Evolutionary conservation across 2,888 invertebrate species (phyloP).

Genomic region (Mesopsocus fuscifrons): DNA sequence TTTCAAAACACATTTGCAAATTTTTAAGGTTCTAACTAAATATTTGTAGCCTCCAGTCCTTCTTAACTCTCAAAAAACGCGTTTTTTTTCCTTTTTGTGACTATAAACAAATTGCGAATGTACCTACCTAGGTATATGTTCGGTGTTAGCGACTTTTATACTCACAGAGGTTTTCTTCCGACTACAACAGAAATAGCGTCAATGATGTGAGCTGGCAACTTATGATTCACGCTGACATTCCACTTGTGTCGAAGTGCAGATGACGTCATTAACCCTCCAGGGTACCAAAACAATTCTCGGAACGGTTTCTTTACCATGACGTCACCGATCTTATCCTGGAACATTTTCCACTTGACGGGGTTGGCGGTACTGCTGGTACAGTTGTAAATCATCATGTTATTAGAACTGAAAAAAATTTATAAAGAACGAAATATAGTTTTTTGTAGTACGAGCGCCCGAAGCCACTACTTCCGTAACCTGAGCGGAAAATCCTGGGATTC

Average conservation of each 20-base stretch:
- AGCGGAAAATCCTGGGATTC: no score
- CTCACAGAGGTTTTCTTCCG: constrained; percentile 30
- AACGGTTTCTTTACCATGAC: constrained; percentile 29
- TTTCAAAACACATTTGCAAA: no score
- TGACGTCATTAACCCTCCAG: constrained; percentile 25
- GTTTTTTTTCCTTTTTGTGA: no score
- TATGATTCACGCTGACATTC: constrained; percentile 31
- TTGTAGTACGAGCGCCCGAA: no score
- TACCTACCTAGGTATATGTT: no score
- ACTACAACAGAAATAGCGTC: constrained; percentile 29
- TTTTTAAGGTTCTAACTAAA: no score
- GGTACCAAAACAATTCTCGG: constrained; percentile 30
- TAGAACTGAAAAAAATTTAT: constrained; percentile 19
- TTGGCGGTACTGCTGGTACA: constrained; percentile 38
- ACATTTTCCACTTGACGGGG: constrained; percentile 35
- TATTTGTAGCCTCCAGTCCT: no score
- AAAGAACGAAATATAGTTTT: no score
- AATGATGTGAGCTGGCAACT: constrained; percentile 33
- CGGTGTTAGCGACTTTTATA: no score
- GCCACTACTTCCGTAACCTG: no score
- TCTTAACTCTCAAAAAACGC: no score
- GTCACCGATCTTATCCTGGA: constrained; percentile 28
- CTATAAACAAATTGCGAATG: no score
- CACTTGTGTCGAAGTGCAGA: constrained; percentile 27
- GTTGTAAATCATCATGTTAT: constrained; percentile 31